Base-by-base conservation (phyloP, 2,888 invertebrate species). In the Paralinhomoeus sp. region DNA sequence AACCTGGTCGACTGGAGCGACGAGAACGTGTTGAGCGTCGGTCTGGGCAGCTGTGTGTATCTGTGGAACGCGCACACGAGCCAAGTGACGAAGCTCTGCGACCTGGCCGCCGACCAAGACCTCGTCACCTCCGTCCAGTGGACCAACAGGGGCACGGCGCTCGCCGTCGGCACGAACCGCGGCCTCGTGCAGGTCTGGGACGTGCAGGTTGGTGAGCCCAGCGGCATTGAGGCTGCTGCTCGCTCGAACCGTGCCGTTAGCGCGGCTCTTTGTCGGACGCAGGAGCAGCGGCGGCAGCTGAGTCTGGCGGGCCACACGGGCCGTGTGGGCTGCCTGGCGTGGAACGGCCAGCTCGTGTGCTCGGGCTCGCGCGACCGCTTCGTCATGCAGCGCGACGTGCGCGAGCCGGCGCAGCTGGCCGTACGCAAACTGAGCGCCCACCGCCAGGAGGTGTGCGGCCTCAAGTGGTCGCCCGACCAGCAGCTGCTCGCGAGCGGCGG, bases 1-100 rank as follows among this genome's bases (percentile, higher is more conserved):
- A 97, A 99, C 68, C 73, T 99, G 49, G 93, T 99, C 33, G 97
- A 97, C 65, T 97, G 97, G 97, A 91, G 91, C 5, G 83, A 89
- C 42, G 87, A 87, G 67, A 99, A 99, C 66, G 85, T 97, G 33
- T 75, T 97, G 48, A 87, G 89, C 62, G 97, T 97, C 2, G 97
- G 93, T 0, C 71, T 99, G 21, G 89, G 89, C 31, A 84, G 84
- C 58, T 91, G 91, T 64, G 97, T 97, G 1, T 97, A 97, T 64
- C 69, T 97, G 47, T 97, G 97, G 97, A 91, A 87, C 57, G 97
- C 97, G 13, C 87, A 85, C 62, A 97, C 91, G 48, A 89, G 89
- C 64, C 89, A 93, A 73, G 70, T 91, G 50, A 87, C 87, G 24
- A 73, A 89, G 58, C 69, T 97, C 34, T 97, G 97, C 68, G 93